Conservation (phyloP, 2,113 vertebrate genomes). For the Hippocampus guttulatus region DNA sequence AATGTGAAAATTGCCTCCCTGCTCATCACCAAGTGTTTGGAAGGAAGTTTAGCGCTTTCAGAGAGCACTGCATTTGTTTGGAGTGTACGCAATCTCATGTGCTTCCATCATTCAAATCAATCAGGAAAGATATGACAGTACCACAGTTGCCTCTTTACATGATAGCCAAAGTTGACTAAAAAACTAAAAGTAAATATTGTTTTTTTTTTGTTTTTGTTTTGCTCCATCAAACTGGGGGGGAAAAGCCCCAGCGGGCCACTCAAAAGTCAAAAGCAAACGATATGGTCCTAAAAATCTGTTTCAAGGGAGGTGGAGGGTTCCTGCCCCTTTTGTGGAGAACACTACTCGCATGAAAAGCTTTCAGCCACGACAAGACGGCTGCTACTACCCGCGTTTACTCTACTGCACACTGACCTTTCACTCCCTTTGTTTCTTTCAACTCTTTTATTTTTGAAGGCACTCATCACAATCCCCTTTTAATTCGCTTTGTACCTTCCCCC, state of each 20-base stretch:
- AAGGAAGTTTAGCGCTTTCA: constrained; percentile 17
- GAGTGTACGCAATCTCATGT: constrained; percentile 41
- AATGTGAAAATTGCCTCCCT: constrained; percentile 26
- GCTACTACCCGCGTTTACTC: constrained; percentile 35
- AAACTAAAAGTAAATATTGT: constrained; percentile 16
- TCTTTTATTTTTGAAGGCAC: constrained; percentile 55
- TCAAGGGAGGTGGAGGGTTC: constrained; percentile 16
- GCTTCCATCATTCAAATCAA: constrained; percentile 29
- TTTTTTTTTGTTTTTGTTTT: constrained; percentile 3
- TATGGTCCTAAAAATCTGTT: constrained; percentile 18
- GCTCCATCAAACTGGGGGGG: constrained; percentile 3
- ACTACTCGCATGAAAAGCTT: constrained; percentile 51
- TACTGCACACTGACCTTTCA: constrained; percentile 33
- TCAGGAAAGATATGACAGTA: constrained; percentile 36
- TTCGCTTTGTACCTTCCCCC: constrained; percentile 41
- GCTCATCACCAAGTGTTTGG: constrained; percentile 22
- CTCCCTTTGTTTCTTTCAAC: constrained; percentile 34
- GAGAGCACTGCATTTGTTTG: constrained; percentile 37
- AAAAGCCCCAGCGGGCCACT: constrained; percentile 7
- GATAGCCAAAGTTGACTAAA: constrained; percentile 20
- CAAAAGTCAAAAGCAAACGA: constrained; percentile 20
- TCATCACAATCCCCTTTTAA: constrained; percentile 43
- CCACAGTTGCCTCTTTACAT: constrained; percentile 37
- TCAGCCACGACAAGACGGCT: constrained; percentile 36
- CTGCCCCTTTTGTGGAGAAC: constrained; percentile 56